These are phyloP conservation scores for Latheticus oryzae DNA, from an alignment of 2,888 invertebrate genomes.

Conservation along the genomic window DNA sequence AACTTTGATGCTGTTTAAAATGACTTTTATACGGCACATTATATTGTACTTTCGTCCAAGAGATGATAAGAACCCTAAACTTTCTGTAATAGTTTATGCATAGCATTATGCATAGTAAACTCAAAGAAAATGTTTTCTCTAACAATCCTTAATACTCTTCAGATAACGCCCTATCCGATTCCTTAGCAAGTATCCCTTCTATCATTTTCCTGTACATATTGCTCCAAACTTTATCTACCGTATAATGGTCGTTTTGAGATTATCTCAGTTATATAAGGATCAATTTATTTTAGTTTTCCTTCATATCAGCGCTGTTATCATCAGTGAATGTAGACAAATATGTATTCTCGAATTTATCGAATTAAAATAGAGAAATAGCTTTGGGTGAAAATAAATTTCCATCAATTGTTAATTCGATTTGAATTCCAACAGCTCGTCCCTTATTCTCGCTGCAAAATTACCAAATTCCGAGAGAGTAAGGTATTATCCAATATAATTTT, in stretches of 20 bases:
- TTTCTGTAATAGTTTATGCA: conserved; percentile 53
- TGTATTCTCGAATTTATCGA: conserved; percentile 21
- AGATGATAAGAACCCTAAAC: conserved; percentile 51
- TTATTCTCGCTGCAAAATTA: conserved; percentile 57
- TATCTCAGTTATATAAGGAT: conserved; percentile 34
- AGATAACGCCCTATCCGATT: conserved; percentile 43
- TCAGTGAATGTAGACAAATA: conserved; percentile 36
- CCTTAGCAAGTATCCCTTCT: conserved; percentile 29
- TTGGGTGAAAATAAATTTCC: conserved; percentile 40
- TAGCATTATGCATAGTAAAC: conserved; percentile 37
- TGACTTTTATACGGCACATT: conserved; percentile 52
- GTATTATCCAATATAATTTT: conserved; percentile 64
- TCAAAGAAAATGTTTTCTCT: conserved; percentile 46
- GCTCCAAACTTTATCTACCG: conserved; percentile 42
- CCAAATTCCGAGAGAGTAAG: conserved; percentile 61
- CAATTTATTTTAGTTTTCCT: conserved; percentile 25
- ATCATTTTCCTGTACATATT: conserved; percentile 36
- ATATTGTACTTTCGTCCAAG: conserved; percentile 42
- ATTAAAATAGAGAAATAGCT: conserved; percentile 2
- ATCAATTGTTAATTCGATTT: conserved; percentile 47
- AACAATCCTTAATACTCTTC: conserved; percentile 35
- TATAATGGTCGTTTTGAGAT: conserved; percentile 39
- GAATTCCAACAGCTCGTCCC: conserved; percentile 55
- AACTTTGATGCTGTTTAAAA: conserved; percentile 57
- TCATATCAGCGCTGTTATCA: conserved; percentile 8